These are phyloP conservation scores for Schizopygopsis pylzovi DNA, from an alignment of 2,797 vertebrate genomes.

Conservation along the genomic window DNA sequence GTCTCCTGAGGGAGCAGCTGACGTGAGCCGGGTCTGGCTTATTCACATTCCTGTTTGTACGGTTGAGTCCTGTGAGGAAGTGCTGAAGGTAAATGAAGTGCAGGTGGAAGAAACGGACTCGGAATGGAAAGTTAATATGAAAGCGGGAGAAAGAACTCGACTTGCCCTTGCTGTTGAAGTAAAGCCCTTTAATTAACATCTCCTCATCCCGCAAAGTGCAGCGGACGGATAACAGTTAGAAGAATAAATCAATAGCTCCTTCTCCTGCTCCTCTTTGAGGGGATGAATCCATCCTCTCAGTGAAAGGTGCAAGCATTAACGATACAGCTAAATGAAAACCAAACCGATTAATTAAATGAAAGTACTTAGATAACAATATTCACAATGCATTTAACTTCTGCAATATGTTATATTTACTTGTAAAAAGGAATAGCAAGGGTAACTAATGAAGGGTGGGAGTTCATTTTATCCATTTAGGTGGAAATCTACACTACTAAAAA, in stretches of 20 bases:
- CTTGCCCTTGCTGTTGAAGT: background rate
- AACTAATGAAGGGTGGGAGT: background rate
- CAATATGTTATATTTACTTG: background rate
- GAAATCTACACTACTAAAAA: background rate
- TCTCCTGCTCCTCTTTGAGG: background rate
- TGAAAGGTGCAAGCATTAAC: background rate
- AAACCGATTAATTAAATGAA: background rate
- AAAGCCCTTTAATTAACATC: conserved; percentile 46
- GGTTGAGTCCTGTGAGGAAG: background rate
- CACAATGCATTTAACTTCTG: too few relatives aligned
- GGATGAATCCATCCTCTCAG: conserved; percentile 1
- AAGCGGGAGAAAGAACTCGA: background rate
- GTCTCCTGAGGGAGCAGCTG: background rate
- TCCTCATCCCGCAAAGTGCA: conserved; percentile 28
- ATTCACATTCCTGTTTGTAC: background rate
- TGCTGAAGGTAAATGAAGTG: conserved; percentile 11
- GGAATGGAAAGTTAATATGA: background rate
- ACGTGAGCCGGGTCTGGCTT: background rate
- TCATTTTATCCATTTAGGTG: background rate
- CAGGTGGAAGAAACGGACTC: background rate
- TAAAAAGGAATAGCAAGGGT: background rate
- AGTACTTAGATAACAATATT: background rate
- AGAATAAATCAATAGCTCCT: conserved; percentile 43
- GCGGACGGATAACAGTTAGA: conserved; percentile 32
- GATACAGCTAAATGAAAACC: background rate